These are phyloP conservation scores for Cheilosia scutellata DNA, from an alignment of 2,888 invertebrate genomes.

Conservation along the genomic window DNA sequence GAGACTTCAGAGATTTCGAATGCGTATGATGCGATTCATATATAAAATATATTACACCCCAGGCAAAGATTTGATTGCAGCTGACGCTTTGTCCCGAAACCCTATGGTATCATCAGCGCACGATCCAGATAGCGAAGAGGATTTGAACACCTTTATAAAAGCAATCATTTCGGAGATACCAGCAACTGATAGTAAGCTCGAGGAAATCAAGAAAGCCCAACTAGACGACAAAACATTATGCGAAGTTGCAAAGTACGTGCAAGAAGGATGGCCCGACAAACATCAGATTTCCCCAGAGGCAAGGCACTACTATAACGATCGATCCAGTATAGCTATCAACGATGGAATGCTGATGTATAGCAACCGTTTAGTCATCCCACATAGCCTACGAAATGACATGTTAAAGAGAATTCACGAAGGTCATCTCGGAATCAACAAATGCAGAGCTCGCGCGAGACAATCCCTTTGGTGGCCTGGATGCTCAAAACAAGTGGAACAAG, in stretches of 20 bases:
- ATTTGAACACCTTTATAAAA: constrained; percentile 18
- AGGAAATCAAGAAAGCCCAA: constrained; percentile 2
- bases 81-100: constrained; percentile 22
- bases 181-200: background rate
- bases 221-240: background rate
- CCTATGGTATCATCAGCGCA: constrained; percentile 3
- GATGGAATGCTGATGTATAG: constrained; percentile 14
- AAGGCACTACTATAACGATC: background rate
- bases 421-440: constrained; percentile 15
- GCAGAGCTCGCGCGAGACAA: constrained; percentile 9
- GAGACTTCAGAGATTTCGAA: background rate
- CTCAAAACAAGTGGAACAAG: background rate
- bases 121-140: background rate
- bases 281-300: background rate
- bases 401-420: constrained; percentile 6
- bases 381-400: constrained; percentile 1
- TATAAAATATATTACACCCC: background rate
- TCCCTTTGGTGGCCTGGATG: constrained; percentile 14
- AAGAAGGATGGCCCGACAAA: background rate
- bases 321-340: constrained; percentile 12
- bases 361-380: constrained; percentile 11
- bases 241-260: background rate
- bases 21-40: background rate
- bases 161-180: constrained; percentile 3
- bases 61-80: constrained; percentile 18